phyloP scores from a whole-genome alignment of 2,888 invertebrate species.

The Cheilosia soror region DNA sequence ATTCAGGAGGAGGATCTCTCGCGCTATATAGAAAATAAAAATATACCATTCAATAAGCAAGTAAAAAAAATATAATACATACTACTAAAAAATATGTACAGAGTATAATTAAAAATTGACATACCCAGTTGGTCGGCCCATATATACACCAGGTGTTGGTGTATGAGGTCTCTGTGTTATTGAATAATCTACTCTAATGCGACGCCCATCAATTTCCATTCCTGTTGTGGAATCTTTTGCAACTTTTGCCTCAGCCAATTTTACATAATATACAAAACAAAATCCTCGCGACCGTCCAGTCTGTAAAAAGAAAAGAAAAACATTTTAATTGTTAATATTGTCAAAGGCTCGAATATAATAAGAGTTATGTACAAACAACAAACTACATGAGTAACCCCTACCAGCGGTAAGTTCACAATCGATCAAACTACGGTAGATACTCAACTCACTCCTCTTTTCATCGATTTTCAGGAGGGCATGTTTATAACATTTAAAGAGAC shows the following conservation, averaged over 20 bases:
- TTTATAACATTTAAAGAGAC: no score
- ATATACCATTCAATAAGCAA: background rate
- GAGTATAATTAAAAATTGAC: background rate
- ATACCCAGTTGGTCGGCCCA: constrained; percentile 93
- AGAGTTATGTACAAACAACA: no score
- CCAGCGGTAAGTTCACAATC: no score
- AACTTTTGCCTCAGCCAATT: constrained; percentile 93
- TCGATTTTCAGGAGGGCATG: no score
- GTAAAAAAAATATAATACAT: background rate
- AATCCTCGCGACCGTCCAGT: constrained; percentile 97
- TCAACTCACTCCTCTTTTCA: no score
- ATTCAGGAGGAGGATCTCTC: constrained; percentile 13
- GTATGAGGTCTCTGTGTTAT: constrained; percentile 98
- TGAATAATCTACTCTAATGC: constrained; percentile 97
- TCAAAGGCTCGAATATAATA: no score
- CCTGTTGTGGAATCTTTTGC: constrained; percentile 97
- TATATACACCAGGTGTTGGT: constrained; percentile 98
- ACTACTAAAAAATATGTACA: background rate
- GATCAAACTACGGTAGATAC: no score
- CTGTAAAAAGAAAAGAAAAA: constrained; percentile 85
- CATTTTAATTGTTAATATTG: background rate
- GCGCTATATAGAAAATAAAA: constrained; percentile 16
- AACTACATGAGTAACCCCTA: no score
- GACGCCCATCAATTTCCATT: constrained; percentile 96
- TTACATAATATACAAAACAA: constrained; percentile 97